Evolutionary conservation across 2,888 invertebrate species (phyloP), one percentile per base, ranked within the genome.

Genomic region (Mythimna albipuncta): DNA sequence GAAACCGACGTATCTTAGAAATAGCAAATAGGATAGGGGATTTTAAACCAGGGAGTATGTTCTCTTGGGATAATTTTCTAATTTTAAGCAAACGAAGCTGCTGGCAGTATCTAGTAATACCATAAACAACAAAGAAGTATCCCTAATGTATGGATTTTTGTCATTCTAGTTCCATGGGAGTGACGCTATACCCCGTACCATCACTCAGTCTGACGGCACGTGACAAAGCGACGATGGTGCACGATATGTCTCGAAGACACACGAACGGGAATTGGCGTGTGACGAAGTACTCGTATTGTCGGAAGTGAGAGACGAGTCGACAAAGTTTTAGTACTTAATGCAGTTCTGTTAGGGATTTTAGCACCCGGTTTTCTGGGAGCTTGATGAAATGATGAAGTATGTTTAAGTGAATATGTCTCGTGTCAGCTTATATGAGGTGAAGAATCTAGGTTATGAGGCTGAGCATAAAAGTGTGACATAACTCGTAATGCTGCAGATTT

Each of bases 311-410:
- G 57, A 59, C 38, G 81, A 75, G 52, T 21, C 16, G 81, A 47
- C 7, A 50, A 79, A 80, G 74, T 79, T 75, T 61, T 21, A 79
- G 73, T 32, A 61, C 74, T 50, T 74, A 73, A 55, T 75, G 59
- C 59, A 74, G 47, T 79, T 61, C 54, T 61, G 74, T 55, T 21
- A 32, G 32, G 47, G 74, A 80, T 80, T 74, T 55, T 74, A 55
- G 50, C 32, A 61, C 44, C 16, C 54, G 11, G 13, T 4, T 38
- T 21, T 61, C 21, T 35, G 41, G 38, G 54, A 47, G 59, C 47
- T 47, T 47, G 19, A 52, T n/a, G 47, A 47, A 47, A 47, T 38
- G 4, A 72, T 38, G 38, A 21, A 74, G 19, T 79, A 54, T 47
- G 73, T 21, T 11, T 72, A 71, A 59, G 47, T 72, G 21, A 44